Percentiles rank a stretch among this genome's conserved stretches.
phyloP scores from a whole-genome alignment of 1,140 invertebrate genomes.

The Geopemphigus sp. region DNA sequence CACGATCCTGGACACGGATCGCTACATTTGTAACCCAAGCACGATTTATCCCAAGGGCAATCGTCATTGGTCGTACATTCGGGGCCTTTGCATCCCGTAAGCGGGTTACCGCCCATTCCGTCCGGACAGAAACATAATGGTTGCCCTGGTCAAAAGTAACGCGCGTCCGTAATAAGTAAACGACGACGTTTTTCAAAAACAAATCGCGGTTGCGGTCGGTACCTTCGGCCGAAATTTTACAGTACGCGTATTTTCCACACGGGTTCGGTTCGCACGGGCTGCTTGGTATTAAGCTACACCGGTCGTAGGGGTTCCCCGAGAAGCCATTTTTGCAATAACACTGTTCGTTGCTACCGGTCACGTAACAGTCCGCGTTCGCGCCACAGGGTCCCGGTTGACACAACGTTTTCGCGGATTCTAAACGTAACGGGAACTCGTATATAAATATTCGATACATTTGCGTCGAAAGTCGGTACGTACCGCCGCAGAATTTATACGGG shows the following conservation, averaged over 20 bases:
- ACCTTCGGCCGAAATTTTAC: conserved; percentile 64
- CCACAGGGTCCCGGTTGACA: conserved; percentile 78
- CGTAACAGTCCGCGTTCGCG: conserved; percentile 74
- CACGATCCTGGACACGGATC: conserved; percentile 80
- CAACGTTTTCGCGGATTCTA: conserved; percentile 59
- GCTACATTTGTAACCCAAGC: conserved; percentile 72
- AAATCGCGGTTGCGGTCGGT: not conserved
- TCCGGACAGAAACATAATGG: conserved; percentile 71
- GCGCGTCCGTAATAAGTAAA: not conserved
- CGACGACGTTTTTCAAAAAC: too few species aligned
- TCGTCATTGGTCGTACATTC: conserved; percentile 76
- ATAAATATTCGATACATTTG: not conserved
- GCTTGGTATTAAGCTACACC: conserved; percentile 64
- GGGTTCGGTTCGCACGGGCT: conserved; percentile 72
- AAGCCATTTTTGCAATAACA: conserved; percentile 75
- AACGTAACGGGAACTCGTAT: conserved; percentile 46
- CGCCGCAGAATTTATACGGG: conserved; percentile 71
- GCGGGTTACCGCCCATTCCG: conserved; percentile 75
- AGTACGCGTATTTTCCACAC: conserved; percentile 73
- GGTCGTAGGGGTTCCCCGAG: conserved; percentile 71
- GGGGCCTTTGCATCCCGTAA: conserved; percentile 70
- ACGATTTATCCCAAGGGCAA: conserved; percentile 69
- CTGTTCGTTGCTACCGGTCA: conserved; percentile 68
- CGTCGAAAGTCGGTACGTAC: conserved; percentile 53
- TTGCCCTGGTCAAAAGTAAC: conserved; percentile 56